Conservation (phyloP, 2,888 invertebrate species). For the Agrochola lychnidis region DNA sequence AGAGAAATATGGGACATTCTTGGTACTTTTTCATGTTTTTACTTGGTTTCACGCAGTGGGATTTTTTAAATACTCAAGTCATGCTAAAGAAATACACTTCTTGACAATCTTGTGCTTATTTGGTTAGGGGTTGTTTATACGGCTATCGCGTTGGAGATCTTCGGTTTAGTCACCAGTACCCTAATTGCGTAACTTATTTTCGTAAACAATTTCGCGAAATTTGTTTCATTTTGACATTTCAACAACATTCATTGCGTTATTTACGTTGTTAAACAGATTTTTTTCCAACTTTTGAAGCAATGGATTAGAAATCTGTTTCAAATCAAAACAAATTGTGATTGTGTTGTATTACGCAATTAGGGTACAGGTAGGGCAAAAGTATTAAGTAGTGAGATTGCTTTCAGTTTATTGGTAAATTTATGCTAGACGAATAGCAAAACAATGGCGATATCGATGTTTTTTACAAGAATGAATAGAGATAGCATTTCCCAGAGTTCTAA, state of each 20-base stretch:
- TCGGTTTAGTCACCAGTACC: not conserved
- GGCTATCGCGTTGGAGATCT: not conserved
- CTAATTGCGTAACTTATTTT: too few species aligned
- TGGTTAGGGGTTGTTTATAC: not conserved
- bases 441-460: not conserved
- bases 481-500: too few species aligned
- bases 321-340: too few species aligned
- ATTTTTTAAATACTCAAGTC: not conserved
- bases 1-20: constrained; percentile 11
- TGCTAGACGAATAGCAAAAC: not conserved
- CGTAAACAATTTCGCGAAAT: too few species aligned
- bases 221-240: too few species aligned
- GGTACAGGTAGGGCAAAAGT: not conserved
- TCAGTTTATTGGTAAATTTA: not conserved
- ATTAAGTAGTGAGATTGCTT: not conserved
- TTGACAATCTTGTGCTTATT: not conserved
- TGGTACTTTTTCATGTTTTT: not conserved
- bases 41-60: not conserved
- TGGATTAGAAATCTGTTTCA: too few species aligned
- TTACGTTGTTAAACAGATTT: too few species aligned
- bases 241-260: too few species aligned
- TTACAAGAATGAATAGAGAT: not conserved
- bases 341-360: too few species aligned
- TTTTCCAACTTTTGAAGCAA: too few species aligned
- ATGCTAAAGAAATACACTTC: not conserved